These are phyloP conservation scores for Lasioglossum lativentre DNA, from an alignment of 2,888 invertebrate genomes.

Conservation along the genomic window DNA sequence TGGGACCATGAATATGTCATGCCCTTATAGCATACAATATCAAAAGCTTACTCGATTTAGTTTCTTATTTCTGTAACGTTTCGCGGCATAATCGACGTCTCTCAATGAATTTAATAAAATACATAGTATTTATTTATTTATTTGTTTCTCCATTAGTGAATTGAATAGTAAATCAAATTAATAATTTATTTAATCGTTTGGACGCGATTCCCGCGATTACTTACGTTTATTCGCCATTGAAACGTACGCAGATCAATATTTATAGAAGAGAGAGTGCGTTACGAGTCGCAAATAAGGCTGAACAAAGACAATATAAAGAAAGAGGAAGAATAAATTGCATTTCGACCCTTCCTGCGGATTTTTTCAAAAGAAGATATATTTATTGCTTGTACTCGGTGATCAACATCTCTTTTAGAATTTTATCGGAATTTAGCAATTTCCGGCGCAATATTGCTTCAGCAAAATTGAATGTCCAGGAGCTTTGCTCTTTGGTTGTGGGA, in stretches of 20 bases:
- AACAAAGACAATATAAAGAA: not conserved
- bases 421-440: not conserved
- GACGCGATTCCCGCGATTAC: not conserved
- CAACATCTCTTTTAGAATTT: slow-evolving; percentile 1
- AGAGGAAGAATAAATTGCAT: not conserved
- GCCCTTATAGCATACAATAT: slow-evolving; percentile 73
- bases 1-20: slow-evolving; percentile 81
- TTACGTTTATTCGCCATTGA: not conserved
- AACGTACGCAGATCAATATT: not conserved
- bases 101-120: not conserved
- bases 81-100: not conserved
- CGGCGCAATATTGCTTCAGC: not conserved
- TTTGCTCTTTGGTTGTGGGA: not conserved
- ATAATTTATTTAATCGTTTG: not conserved
- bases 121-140: not conserved
- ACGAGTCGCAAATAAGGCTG: not conserved
- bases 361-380: not conserved
- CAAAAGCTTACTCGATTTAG: slow-evolving; percentile 68
- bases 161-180: not conserved
- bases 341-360: not conserved
- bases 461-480: not conserved
- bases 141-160: not conserved
- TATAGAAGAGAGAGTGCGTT: not conserved
- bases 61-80: slow-evolving; percentile 34
- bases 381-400: not conserved